phyloP scores from a whole-genome alignment of 2,888 invertebrate species.

The Tachina fera region DNA sequence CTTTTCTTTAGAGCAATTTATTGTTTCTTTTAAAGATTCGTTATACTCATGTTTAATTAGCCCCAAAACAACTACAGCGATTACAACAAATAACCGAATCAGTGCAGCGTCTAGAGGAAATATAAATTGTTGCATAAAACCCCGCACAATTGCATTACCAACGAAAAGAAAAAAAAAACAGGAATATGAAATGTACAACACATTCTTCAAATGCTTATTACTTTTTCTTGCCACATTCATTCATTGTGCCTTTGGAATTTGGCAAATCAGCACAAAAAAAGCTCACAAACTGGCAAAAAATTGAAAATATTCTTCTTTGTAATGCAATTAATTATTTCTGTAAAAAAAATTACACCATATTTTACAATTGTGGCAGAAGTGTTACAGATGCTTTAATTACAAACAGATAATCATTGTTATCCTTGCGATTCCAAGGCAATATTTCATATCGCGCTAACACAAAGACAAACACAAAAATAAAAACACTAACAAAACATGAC shows the following conservation, averaged over 20 bases:
- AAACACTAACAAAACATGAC: neutral
- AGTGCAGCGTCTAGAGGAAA: conserved; percentile 21
- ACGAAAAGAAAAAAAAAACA: conserved; percentile 13
- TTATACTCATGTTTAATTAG: conserved; percentile 68
- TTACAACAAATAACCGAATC: conserved; percentile 31
- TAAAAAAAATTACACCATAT: conserved; percentile 6
- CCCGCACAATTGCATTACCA: conserved; percentile 34
- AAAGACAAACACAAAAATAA: conserved; percentile 9
- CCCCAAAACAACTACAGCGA: conserved; percentile 51
- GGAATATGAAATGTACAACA: conserved; percentile 56
- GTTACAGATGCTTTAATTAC: conserved; percentile 68
- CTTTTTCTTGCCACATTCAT: conserved; percentile 33
- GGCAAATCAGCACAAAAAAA: conserved; percentile 30
- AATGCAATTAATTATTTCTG: conserved; percentile 64
- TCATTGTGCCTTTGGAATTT: conserved; percentile 24
- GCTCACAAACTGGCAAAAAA: neutral
- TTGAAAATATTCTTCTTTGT: conserved; percentile 16
- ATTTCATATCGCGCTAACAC: conserved; percentile 50
- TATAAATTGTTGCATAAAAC: conserved; percentile 18
- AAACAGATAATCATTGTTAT: conserved; percentile 62
- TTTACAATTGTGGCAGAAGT: conserved; percentile 8
- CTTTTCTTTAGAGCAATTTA: conserved; percentile 47
- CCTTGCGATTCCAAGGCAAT: conserved; percentile 56
- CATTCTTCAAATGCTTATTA: conserved; percentile 60
- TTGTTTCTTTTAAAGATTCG: conserved; percentile 48